Evolutionary conservation across 2,113 vertebrate genomes (phyloP).

Genomic region (Paramisgurnus dabryanus): DNA sequence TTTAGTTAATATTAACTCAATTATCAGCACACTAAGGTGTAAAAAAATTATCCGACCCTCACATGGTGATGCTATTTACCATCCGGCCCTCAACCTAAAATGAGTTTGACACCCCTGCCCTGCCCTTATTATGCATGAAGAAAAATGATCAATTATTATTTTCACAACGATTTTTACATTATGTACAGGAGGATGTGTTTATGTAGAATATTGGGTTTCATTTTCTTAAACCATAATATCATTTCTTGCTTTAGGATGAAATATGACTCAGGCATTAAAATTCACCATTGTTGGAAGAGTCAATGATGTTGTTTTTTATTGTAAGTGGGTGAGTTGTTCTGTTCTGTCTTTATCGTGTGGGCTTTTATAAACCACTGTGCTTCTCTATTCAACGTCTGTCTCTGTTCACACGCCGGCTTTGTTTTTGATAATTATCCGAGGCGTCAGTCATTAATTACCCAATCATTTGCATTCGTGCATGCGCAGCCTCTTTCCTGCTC

Average conservation of each 20-base stretch:
- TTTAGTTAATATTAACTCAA: too few relatives aligned
- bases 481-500: conserved; percentile 34
- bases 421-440: conserved; percentile 75
- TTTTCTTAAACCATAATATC: background rate
- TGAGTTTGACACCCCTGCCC: too few relatives aligned
- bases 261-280: background rate
- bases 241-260: background rate
- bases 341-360: background rate
- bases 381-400: conserved; percentile 62
- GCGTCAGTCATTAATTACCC: conserved; percentile 69
- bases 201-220: background rate
- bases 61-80: too few relatives aligned
- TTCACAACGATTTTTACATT: too few relatives aligned
- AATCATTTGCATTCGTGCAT: conserved; percentile 48
- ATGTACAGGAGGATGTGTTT: too few relatives aligned
- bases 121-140: too few relatives aligned
- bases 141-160: too few relatives aligned
- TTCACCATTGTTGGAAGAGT: background rate
- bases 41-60: too few relatives aligned
- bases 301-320: background rate
- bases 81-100: too few relatives aligned
- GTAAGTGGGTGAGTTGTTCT: background rate
- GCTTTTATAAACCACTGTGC: conserved; percentile 1
- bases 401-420: conserved; percentile 62
- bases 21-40: too few relatives aligned